These are phyloP conservation scores for Rhinogobius similis DNA, from an alignment of 2,113 vertebrate species.

Conservation along the genomic window DNA sequence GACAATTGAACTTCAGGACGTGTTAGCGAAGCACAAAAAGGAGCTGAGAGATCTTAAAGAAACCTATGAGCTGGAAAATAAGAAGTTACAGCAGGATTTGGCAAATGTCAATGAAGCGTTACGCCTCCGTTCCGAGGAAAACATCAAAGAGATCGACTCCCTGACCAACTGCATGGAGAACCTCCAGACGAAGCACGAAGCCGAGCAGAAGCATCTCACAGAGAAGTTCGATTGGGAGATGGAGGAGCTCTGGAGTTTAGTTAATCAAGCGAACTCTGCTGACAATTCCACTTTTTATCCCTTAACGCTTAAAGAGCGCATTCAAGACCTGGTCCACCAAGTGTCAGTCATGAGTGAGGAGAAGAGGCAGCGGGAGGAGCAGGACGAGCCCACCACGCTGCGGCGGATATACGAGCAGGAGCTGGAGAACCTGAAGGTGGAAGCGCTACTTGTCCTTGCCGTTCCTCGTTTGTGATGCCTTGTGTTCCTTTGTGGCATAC, in stretches of 20 bases:
- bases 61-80: constrained; percentile 64
- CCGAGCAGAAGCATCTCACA: constrained; percentile 56
- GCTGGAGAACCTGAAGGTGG: constrained; percentile 84
- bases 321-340: constrained; percentile 74
- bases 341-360: constrained; percentile 74
- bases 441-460: constrained; percentile 75
- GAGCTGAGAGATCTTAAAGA: constrained; percentile 75
- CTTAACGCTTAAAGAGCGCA: constrained; percentile 64
- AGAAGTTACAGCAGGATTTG: constrained; percentile 66
- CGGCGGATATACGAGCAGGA: constrained; percentile 82
- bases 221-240: constrained; percentile 70
- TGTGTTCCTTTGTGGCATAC: constrained; percentile 78
- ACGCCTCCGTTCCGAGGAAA: constrained; percentile 68
- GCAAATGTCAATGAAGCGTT: constrained; percentile 65
- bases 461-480: constrained; percentile 76
- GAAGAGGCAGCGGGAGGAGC: constrained; percentile 68
- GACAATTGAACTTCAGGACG: constrained; percentile 69
- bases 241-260: constrained; percentile 63
- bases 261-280: constrained; percentile 26
- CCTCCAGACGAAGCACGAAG: constrained; percentile 72
- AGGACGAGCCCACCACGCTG: constrained; percentile 66
- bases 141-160: constrained; percentile 73
- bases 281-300: background rate
- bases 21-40: constrained; percentile 68
- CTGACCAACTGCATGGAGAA: constrained; percentile 76